Evolutionary conservation across 2,113 vertebrate genomes (phyloP), one percentile per base, ranked within the genome.

Genomic region (Nipponia nippon): DNA sequence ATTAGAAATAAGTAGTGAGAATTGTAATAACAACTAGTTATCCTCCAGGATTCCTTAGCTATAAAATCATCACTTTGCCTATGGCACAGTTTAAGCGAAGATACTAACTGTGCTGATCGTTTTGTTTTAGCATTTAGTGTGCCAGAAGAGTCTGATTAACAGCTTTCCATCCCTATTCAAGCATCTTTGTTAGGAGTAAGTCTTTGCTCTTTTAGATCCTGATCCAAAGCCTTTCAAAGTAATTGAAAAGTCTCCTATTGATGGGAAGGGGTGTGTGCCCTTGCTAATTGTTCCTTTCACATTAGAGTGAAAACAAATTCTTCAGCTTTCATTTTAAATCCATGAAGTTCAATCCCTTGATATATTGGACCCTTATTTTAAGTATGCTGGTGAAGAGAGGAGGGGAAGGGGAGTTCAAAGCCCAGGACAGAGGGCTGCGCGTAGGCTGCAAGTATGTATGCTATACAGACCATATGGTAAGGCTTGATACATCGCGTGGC

Each of bases 141-240:
- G 49, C 75, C 46, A 81, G 63, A 23, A 93, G 80, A 26, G 77
- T 22, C 89, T 87, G 95, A 81, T 73, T 36, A 95, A 76, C 65
- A 84, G 77, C 58, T 93, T 92, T 70, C 84, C 83, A 46, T 72
- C 73, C 58, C 87, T 27, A 76, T 95, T 97, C 86, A 93, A 80
- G 53, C 36, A 91, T 53, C 81, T 91, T 93, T 93, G 61, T 95
- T 72, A 49, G 77, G 56, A 84, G 9, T 3, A 67, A 84, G 87
- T 26, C 77, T 92, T 96, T 91, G 91, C 91, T 94, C 95, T 95
- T 95, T 97, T 92, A 93, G 47, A 91, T 75, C 77, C 89, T 69
- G 50, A 82, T 87, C 94, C 92, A 84, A 96, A 89, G 92, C 90
- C 86, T 97, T 89, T 93, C 86, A 89, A 84, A 87, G 69, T 30